Conservation (phyloP, 2,113 vertebrate genomes). For the Lepus europaeus region DNA sequence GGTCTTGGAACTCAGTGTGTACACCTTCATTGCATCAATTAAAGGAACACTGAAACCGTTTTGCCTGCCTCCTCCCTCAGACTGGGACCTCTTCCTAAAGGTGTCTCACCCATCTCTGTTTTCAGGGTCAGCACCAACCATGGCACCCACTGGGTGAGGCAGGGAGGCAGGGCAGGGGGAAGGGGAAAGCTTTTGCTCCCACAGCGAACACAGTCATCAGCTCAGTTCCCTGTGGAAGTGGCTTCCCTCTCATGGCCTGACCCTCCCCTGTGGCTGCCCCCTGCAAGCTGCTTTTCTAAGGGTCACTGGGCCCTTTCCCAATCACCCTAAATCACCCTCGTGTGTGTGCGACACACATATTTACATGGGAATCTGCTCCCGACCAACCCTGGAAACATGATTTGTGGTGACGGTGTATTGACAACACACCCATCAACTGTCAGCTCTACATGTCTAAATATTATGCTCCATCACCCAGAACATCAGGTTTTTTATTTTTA, state of each 20-base stretch:
- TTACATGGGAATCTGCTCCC: not conserved
- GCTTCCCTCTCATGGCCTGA: no score
- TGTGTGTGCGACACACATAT: fast-evolving
- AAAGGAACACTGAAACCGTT: not conserved
- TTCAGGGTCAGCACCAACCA: not conserved
- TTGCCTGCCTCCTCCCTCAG: not conserved
- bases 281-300: not conserved
- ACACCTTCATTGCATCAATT: fast-evolving
- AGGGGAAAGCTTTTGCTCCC: not conserved
- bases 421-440: conserved; percentile 62
- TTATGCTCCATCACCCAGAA: conserved; percentile 60
- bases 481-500: conserved; percentile 45
- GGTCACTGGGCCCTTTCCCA: not conserved
- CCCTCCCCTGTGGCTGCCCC: not conserved
- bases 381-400: not conserved
- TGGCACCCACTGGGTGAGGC: not conserved
- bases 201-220: not conserved
- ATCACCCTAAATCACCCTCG: not conserved
- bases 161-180: not conserved
- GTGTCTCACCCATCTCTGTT: not conserved
- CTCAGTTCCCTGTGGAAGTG: not conserved
- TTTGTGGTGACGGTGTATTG: conserved; percentile 60
- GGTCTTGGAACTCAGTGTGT: fast-evolving
- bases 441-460: conserved; percentile 71
- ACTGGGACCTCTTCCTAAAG: not conserved